These are phyloP conservation scores for Otis tarda DNA, from an alignment of 2,113 vertebrate species.

Conservation along the genomic window DNA sequence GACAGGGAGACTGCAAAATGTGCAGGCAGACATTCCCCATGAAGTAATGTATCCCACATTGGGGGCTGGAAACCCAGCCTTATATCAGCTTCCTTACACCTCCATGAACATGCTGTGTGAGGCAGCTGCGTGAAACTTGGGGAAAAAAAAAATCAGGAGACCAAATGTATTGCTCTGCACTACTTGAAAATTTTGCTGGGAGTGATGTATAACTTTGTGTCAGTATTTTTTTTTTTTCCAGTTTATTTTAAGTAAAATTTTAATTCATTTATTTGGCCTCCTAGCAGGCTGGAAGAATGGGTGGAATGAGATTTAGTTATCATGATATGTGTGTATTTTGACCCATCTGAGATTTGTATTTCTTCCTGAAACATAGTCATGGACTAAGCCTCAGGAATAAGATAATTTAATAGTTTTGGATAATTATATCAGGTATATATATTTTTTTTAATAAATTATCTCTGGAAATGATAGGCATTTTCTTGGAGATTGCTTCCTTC, in stretches of 20 bases:
- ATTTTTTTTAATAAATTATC: neutral
- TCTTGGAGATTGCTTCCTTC: neutral
- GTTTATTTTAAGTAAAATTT: neutral
- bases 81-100: neutral
- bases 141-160: neutral
- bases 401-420: neutral
- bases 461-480: neutral
- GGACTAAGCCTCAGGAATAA: neutral
- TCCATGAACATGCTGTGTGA: neutral
- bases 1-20: neutral
- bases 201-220: neutral
- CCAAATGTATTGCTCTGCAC: neutral
- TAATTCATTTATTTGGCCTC: neutral
- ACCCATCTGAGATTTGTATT: neutral
- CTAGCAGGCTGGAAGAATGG: neutral
- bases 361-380: neutral
- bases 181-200: neutral
- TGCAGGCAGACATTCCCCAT: neutral
- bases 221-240: neutral
- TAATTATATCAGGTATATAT: neutral
- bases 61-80: neutral
- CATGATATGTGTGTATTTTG: neutral
- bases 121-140: neutral
- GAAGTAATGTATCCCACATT: fast-evolving
- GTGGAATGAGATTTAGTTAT: neutral